Evolutionary conservation across 2,797 vertebrate genomes (phyloP).

Genomic region (Tamandua tetradactyla): DNA sequence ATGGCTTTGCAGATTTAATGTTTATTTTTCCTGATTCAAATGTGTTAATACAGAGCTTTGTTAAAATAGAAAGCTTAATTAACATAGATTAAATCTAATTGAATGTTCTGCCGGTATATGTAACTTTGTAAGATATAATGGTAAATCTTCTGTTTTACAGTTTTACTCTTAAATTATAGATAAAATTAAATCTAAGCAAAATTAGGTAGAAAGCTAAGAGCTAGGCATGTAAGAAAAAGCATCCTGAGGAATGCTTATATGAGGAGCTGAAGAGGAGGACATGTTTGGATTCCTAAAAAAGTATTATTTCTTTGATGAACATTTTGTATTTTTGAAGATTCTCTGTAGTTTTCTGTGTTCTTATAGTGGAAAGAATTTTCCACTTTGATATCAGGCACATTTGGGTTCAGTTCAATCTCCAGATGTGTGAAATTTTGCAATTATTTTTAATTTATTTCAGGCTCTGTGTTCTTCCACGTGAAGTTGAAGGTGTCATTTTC

Average conservation of each 20-base stretch:
- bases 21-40: slow-evolving; percentile 75
- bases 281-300: background rate
- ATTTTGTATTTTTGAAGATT: slow-evolving; percentile 10
- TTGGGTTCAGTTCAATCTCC: background rate
- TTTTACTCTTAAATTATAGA: slow-evolving; percentile 58
- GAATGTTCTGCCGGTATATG: slow-evolving; percentile 52
- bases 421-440: background rate
- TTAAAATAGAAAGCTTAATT: slow-evolving; percentile 77
- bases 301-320: background rate
- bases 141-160: slow-evolving; percentile 63
- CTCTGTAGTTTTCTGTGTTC: background rate
- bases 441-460: background rate
- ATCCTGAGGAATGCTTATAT: background rate
- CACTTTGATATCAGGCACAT: background rate
- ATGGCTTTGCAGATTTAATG: slow-evolving; percentile 65
- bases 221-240: background rate
- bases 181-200: slow-evolving; percentile 49
- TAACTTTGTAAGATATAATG: slow-evolving; percentile 50
- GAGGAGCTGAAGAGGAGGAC: background rate
- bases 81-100: slow-evolving; percentile 76
- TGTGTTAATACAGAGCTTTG: slow-evolving; percentile 75
- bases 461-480: accelerated
- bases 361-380: background rate
- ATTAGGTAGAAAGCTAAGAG: slow-evolving; percentile 47
- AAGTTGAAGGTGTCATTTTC: background rate